A percentile compares a stretch with the other conserved stretches of the same genome.
Conservation (phyloP, 2,797 vertebrate species). For the Graptemys geographica region DNA sequence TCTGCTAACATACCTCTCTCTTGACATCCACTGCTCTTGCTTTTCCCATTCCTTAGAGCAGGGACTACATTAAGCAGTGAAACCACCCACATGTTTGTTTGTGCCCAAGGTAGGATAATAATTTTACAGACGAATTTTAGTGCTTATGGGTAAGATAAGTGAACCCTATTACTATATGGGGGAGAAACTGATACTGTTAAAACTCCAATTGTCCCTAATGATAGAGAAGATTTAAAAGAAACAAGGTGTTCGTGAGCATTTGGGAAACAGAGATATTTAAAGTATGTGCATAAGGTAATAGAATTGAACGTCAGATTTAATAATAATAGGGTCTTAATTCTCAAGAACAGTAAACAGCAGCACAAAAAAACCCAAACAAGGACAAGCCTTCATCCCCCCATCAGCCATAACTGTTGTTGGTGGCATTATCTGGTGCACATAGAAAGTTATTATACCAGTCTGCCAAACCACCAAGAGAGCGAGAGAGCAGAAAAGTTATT, state of each 20-base stretch:
- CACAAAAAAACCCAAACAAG: not conserved
- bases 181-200: not conserved
- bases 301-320: not conserved
- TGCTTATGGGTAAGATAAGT: slow-evolving; percentile 6
- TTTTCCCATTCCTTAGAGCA: slow-evolving; percentile 1
- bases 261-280: slow-evolving; percentile 10
- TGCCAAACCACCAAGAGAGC: not conserved
- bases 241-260: not conserved
- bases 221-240: slow-evolving; percentile 11
- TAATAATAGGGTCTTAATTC: not conserved
- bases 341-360: not conserved
- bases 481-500: not conserved
- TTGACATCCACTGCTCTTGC: not conserved
- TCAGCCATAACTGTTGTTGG: not conserved
- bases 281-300: not conserved
- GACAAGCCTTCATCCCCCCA: not conserved
- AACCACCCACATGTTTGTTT: not conserved
- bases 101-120: not conserved
- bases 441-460: not conserved
- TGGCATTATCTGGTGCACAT: not conserved
- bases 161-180: not conserved
- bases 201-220: not conserved
- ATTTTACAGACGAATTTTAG: slow-evolving; percentile 6
- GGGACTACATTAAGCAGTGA: not conserved
- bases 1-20: fast-evolving